These are phyloP conservation scores for Acanthurus lineatus DNA, from an alignment of 2,797 vertebrate genomes.

Conservation along the genomic window DNA sequence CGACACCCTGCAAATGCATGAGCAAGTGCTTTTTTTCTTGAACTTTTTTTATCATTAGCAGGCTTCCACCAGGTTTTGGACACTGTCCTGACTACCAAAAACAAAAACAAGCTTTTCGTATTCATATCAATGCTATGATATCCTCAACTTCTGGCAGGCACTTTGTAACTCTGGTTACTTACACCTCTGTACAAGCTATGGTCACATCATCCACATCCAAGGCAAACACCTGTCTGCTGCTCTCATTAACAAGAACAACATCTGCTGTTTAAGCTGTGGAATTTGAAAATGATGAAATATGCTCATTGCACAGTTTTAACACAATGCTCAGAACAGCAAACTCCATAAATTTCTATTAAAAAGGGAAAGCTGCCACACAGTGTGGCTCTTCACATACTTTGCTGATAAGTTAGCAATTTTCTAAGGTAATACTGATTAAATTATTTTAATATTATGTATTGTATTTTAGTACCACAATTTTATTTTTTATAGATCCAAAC, in stretches of 20 bases:
- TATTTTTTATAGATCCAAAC: background rate
- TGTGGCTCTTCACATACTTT: constrained; percentile 15
- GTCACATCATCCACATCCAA: constrained; percentile 15
- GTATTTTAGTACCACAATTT: too few relatives aligned
- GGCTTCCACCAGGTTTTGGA: background rate
- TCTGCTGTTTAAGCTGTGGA: constrained; percentile 15
- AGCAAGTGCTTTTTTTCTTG: background rate
- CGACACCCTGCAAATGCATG: background rate
- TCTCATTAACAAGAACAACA: constrained; percentile 31
- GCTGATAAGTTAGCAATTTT: too few relatives aligned
- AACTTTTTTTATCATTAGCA: background rate
- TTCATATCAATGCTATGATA: constrained; percentile 12
- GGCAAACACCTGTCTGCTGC: constrained; percentile 28
- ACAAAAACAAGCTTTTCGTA: background rate
- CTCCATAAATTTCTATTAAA: constrained; percentile 1
- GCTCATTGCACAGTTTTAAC: background rate
- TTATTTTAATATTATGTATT: too few relatives aligned
- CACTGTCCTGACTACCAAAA: background rate
- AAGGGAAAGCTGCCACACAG: too few relatives aligned
- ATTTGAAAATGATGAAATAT: constrained; percentile 8
- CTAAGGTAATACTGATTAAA: too few relatives aligned
- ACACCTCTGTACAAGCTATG: constrained; percentile 12
- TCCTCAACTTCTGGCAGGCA: background rate
- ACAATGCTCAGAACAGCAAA: background rate
- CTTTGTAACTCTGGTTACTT: constrained; percentile 32